Evolutionary conservation across 2,797 vertebrate genomes (phyloP), one percentile per base, ranked within the genome.

Genomic region (Myotis myotis): DNA sequence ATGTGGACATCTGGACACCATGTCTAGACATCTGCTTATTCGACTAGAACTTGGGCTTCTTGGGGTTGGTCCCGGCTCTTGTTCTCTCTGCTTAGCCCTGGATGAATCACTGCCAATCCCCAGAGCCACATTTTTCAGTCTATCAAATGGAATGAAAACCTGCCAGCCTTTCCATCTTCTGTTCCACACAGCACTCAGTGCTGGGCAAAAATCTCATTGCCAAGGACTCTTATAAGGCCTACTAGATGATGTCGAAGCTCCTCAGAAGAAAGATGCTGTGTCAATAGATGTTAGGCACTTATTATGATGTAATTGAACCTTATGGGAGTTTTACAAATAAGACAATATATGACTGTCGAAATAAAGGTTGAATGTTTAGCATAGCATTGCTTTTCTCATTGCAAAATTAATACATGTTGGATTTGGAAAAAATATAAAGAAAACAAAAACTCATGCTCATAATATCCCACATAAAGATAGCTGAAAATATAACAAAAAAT

Each of bases 101-200:
- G 3, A 23, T 85, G 84, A 94, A 70, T 91, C 85, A 89, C n/a
- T 70, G 62, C 51, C 33, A 38, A 41, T 94, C 60, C 82, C 88
- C 38, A 88, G 87, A 93, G 87, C 30, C 76, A 74, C 49, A 79
- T 53, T 88, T 85, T 89, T 78, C 53, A 93, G 28, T 64, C 78
- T 84, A 38, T 89, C 79, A 87, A 47, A 70, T 2, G 85, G 38
- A 66, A 88, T 86, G 62, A 90, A 55, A 76, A 23, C 25, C 74
- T 86, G 75, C 85, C 96, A 96, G 55, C 17, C 53, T 44, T 74
- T 74, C 93, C 92, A 96, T 96, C 60, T 90, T 83, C 70, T 88
- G 36, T 79, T 71, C 66, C 44, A 1, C 15, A 23, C 9, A 93
- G 47, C 70, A 79, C 15, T 74, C 47, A 25, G 70, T 2, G 12